phyloP scores from a whole-genome alignment of 2,113 vertebrate genomes.

The Dasyprocta punctata region DNA sequence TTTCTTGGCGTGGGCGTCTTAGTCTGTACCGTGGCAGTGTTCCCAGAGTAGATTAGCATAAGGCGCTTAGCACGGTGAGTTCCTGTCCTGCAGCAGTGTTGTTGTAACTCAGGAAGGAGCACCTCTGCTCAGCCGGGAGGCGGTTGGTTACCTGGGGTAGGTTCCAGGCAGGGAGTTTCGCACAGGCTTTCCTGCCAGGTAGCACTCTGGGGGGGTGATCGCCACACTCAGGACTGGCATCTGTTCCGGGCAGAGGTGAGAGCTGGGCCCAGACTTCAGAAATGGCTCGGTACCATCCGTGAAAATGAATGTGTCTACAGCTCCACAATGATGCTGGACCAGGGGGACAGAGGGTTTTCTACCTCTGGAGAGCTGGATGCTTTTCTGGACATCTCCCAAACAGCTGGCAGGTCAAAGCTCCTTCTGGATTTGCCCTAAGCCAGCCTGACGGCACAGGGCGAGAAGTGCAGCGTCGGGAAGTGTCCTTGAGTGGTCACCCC shows the following conservation, averaged over 20 bases:
- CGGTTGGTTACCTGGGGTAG: too few species aligned
- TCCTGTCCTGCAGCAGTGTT: not conserved
- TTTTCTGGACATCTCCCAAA: not conserved
- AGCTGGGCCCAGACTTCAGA: not conserved
- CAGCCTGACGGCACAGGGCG: not conserved
- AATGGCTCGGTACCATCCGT: not conserved
- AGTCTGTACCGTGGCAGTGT: not conserved
- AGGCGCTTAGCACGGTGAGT: not conserved
- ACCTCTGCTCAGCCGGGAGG: not conserved
- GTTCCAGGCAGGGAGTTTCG: not conserved
- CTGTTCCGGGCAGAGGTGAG: not conserved
- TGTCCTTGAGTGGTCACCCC: not conserved
- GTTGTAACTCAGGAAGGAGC: accelerated
- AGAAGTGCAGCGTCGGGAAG: not conserved
- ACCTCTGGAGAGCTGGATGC: accelerated
- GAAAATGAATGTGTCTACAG: accelerated
- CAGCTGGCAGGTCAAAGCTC: accelerated
- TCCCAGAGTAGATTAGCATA: not conserved
- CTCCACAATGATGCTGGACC: accelerated
- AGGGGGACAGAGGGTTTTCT: not conserved
- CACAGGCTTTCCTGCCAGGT: accelerated
- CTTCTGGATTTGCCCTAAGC: not conserved
- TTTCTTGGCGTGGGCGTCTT: accelerated
- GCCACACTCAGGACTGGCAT: not conserved
- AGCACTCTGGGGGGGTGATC: accelerated